These are phyloP conservation scores for Andrena fulva DNA, from an alignment of 2,888 invertebrate species.

Conservation along the genomic window DNA sequence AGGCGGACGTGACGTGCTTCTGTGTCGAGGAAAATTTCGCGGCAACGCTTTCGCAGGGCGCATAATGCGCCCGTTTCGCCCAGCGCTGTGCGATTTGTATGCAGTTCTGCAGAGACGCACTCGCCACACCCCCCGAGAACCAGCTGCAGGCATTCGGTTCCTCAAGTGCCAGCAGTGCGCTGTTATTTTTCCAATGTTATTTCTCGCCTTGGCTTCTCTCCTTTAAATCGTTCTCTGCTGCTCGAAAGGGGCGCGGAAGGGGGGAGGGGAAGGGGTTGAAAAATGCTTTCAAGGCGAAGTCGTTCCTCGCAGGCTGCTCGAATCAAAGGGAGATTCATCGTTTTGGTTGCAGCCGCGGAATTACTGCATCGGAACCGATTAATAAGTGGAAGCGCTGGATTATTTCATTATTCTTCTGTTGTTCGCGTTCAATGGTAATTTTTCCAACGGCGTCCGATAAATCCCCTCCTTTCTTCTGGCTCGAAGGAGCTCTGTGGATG, in stretches of 20 bases:
- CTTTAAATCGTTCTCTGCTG: background rate
- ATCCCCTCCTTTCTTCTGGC: background rate
- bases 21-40: background rate
- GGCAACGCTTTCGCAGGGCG: background rate
- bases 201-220: conserved; percentile 20
- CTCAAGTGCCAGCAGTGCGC: background rate
- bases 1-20: background rate
- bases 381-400: conserved; percentile 15
- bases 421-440: background rate
- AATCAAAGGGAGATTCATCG: conserved; percentile 12
- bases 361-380: conserved; percentile 17
- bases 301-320: conserved; percentile 6
- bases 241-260: too few relatives aligned
- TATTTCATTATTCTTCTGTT: conserved; percentile 4
- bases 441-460: conserved; percentile 8
- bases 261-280: background rate
- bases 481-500: too few relatives aligned
- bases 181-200: conserved; percentile 29
- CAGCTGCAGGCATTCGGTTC: conserved; percentile 18
- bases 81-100: conserved; percentile 25
- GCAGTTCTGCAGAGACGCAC: conserved; percentile 10
- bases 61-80: conserved; percentile 1
- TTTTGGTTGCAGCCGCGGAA: background rate
- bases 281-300: conserved; percentile 3
- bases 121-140: background rate